phyloP scores from a whole-genome alignment of 2,888 invertebrate species.

The Drosophila neonasuta region DNA sequence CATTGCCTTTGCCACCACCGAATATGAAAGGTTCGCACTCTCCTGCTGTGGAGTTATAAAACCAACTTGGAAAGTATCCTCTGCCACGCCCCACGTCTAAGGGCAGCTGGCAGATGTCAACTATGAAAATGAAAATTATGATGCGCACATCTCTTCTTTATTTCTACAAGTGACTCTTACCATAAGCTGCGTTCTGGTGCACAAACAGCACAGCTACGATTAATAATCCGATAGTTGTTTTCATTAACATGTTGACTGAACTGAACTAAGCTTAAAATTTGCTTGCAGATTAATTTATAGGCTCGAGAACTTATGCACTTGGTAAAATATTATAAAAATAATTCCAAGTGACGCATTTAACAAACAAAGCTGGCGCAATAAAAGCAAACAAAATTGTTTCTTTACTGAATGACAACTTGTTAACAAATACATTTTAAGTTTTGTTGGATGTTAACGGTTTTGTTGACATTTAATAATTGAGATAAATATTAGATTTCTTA shows the following conservation, averaged over 20 bases:
- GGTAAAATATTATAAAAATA: not conserved
- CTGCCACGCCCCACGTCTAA: too few species aligned
- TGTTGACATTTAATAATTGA: not conserved
- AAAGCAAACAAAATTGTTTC: not conserved
- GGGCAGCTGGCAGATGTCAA: too few species aligned
- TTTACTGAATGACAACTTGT: not conserved
- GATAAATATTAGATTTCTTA: not conserved
- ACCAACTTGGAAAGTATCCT: too few species aligned
- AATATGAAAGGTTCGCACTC: too few species aligned
- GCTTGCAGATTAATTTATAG: not conserved
- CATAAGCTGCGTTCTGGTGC: not conserved
- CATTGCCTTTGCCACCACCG: slow-evolving; percentile 18
- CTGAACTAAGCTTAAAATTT: not conserved
- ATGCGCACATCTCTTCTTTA: too few species aligned
- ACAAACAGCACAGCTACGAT: not conserved
- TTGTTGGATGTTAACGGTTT: not conserved
- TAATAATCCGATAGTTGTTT: not conserved
- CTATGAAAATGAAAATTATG: too few species aligned
- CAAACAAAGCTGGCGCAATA: not conserved
- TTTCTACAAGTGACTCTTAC: slow-evolving; percentile 2
- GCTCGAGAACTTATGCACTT: not conserved
- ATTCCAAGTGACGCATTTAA: not conserved
- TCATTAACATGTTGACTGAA: slow-evolving; percentile 1
- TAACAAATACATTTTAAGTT: not conserved
- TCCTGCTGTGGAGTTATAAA: too few species aligned